phyloP scores from a whole-genome alignment of 2,113 vertebrate species.

The Poeciliopsis occidentalis region DNA sequence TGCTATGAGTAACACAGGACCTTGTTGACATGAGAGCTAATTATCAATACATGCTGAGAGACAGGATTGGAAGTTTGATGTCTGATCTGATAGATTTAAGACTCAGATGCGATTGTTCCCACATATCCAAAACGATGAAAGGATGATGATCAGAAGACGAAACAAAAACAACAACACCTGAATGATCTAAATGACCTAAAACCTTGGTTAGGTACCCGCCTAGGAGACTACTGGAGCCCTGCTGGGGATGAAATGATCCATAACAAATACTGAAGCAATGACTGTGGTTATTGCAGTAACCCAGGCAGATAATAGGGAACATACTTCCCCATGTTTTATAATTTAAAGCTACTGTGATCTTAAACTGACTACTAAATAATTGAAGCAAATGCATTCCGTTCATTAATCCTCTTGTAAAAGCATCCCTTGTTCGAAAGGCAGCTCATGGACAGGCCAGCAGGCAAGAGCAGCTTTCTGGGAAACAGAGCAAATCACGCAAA shows the following conservation, averaged over 20 bases:
- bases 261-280: slow-evolving; percentile 58
- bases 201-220: slow-evolving; percentile 32
- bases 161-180: slow-evolving; percentile 21
- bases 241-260: slow-evolving; percentile 51
- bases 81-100: slow-evolving; percentile 10
- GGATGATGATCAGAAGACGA: slow-evolving; percentile 10
- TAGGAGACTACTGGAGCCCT: slow-evolving; percentile 19
- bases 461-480: slow-evolving; percentile 37
- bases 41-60: slow-evolving; percentile 14
- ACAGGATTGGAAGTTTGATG: slow-evolving; percentile 10
- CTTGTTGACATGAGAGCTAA: slow-evolving; percentile 43
- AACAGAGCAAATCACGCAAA: slow-evolving; percentile 26
- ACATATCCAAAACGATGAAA: slow-evolving; percentile 26
- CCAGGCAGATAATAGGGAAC: slow-evolving; percentile 62
- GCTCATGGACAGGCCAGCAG: slow-evolving; percentile 19
- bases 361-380: slow-evolving; percentile 65
- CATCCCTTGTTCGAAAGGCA: slow-evolving; percentile 50
- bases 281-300: slow-evolving; percentile 48
- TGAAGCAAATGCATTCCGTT: slow-evolving; percentile 51
- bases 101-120: not conserved
- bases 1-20: slow-evolving; percentile 29
- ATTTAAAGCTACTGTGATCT: slow-evolving; percentile 59
- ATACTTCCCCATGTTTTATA: slow-evolving; percentile 49
- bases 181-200: slow-evolving; percentile 30
- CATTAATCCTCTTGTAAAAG: slow-evolving; percentile 63